Base-by-base conservation (phyloP, 2,888 invertebrate species). In the Stenolophus ochropezus region DNA sequence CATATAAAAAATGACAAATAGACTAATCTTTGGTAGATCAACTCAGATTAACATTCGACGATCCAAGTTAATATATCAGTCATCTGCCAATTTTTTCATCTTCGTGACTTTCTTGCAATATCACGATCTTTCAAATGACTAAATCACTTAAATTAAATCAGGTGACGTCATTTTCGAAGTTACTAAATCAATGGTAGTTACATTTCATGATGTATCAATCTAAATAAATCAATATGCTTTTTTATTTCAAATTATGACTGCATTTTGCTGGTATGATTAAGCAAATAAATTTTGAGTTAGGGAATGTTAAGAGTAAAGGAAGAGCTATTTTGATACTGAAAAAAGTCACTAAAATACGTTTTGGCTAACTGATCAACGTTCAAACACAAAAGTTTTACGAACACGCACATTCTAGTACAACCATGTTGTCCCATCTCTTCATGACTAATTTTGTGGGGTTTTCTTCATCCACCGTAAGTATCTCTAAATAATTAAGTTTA, bases 361-460 rank as follows among this genome's bases (percentile, higher is more conserved):
- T 56, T 56, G 56, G 20, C 20, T 21, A 56, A 56, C 56, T 56
- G 56, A 18, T 18, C 33, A 18, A 69, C 65, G 65, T 69, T 69
- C 65, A 69, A 23, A 21, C 14, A 61, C n/a, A 61, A 61, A 61
- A 61, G 61, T 61, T 75, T 65, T 91, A 94, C 85, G 93, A 93
- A 88, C 94, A 94, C 82, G 94, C 94, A 88, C 94, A 94, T 87
- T 94, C 94, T 78, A 93, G 88, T 56, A 94, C 94, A 85, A 91
- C 91, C 92, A 94, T 94, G 85, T 94, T 92, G 85, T 92, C 92
- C 94, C 94, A 94, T 78, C 91, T 92, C 75, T 93, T 92, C 56
- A 94, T 91, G 85, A 92, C 92, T 61, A 94, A 88, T 86, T 92
- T 92, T 42, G 90, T 91, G 23, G 90, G 89, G 84, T 93, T 91